A percentile compares a stretch with the other conserved stretches of the same genome.
Conservation (phyloP, 30 jellyfish, hydroid and myxozoan genomes). For the Sanderia malayensis region DNA sequence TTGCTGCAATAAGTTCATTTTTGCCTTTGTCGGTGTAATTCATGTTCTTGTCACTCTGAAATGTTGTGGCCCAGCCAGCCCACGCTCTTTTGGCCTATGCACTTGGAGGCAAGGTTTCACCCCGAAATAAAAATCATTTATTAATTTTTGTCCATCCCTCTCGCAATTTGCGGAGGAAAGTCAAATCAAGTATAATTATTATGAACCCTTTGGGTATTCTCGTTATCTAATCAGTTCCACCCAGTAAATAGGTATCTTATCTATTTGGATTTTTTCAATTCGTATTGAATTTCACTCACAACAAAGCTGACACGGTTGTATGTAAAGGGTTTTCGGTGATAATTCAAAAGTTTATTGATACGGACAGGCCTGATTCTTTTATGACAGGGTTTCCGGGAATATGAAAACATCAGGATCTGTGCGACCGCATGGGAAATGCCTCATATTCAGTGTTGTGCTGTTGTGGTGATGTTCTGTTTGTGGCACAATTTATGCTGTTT, state of each 20-base stretch:
- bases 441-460: background rate
- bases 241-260: background rate
- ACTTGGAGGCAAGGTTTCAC: no score
- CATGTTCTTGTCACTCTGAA: no score
- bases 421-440: slow-evolving; percentile 15
- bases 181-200: no score
- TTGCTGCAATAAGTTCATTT: no score
- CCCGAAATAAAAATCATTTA: no score
- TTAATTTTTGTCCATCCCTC: no score
- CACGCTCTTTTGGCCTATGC: no score
- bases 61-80: no score
- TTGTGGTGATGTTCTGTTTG: background rate
- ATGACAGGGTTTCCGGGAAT: slow-evolving; percentile 48
- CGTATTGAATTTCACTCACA: background rate
- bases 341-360: background rate
- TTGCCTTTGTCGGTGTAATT: no score
- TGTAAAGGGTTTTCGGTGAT: background rate
- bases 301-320: background rate
- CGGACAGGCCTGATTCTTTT: slow-evolving; percentile 1
- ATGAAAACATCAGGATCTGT: slow-evolving; percentile 1
- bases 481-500: background rate
- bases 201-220: no score
- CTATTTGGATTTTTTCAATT: background rate
- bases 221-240: background rate
- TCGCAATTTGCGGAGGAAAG: no score